A percentile compares a stretch with the other conserved stretches of the same genome.
phyloP scores from a whole-genome alignment of 2,797 vertebrate genomes.

The Pipistrellus kuhlii region DNA sequence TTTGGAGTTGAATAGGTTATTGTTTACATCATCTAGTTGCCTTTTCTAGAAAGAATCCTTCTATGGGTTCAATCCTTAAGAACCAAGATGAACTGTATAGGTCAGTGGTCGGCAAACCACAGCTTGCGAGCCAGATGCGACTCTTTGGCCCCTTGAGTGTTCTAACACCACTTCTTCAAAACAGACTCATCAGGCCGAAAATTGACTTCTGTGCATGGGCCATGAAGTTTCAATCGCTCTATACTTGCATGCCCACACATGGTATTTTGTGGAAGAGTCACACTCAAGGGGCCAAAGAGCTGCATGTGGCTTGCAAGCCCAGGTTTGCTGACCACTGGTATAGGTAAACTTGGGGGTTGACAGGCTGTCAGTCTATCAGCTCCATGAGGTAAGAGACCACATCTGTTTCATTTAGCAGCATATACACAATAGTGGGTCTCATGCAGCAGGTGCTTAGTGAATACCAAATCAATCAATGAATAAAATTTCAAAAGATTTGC shows the following conservation, averaged over 20 bases:
- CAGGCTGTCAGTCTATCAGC: not conserved
- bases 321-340: not conserved
- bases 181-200: no score
- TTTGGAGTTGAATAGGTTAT: constrained; percentile 69
- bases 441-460: not conserved
- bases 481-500: not conserved
- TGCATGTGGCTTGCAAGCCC: no score
- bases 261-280: no score
- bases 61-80: constrained; percentile 37
- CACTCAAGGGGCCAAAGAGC: no score
- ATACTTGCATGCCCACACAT: no score
- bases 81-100: not conserved
- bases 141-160: no score
- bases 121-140: no score
- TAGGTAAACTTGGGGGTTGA: not conserved
- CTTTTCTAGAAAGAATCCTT: constrained; percentile 45
- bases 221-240: no score
- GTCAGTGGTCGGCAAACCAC: no score
- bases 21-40: constrained; percentile 47
- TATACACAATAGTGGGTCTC: not conserved
- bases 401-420: not conserved
- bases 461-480: not conserved
- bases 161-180: no score
- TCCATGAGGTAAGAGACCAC: not conserved
- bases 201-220: no score